Percentiles rank a stretch among this genome's conserved stretches.
Evolutionary conservation across 2,113 vertebrate genomes (phyloP).

Genomic region (Lanius ludovicianus): DNA sequence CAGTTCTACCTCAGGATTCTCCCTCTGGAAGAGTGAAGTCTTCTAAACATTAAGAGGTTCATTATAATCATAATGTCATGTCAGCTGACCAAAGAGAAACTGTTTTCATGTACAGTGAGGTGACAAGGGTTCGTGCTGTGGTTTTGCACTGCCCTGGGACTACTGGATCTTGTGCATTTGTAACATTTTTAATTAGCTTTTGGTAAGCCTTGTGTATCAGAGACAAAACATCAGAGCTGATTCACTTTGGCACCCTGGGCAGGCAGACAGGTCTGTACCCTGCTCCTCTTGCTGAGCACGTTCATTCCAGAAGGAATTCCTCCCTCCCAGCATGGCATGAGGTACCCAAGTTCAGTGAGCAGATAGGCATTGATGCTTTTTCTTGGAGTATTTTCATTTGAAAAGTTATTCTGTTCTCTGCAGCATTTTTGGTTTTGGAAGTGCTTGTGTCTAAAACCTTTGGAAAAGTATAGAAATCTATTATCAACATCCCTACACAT

Average conservation of each 20-base stretch:
- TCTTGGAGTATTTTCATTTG: background rate
- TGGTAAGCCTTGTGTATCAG: background rate
- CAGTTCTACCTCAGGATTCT: background rate
- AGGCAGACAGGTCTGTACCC: background rate
- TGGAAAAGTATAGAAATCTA: background rate
- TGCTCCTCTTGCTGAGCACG: rapidly evolving
- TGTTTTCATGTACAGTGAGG: background rate
- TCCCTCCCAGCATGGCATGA: background rate
- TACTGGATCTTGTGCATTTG: background rate
- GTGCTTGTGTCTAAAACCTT: background rate
- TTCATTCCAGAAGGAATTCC: background rate
- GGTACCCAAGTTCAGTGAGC: background rate
- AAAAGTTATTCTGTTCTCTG: background rate
- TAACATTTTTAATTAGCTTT: background rate
- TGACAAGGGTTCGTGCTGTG: background rate
- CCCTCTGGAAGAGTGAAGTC: background rate
- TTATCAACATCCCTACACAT: background rate
- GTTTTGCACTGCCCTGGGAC: background rate
- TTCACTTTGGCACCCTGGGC: background rate
- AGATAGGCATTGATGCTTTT: background rate
- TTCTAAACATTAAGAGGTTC: background rate
- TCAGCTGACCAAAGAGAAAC: background rate
- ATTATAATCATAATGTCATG: background rate
- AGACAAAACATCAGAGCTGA: background rate
- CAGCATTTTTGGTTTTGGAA: background rate